Percentiles rank a stretch among this genome's conserved stretches.
Conservation (phyloP, 2,113 vertebrate genomes). For the Callipepla squamata region DNA sequence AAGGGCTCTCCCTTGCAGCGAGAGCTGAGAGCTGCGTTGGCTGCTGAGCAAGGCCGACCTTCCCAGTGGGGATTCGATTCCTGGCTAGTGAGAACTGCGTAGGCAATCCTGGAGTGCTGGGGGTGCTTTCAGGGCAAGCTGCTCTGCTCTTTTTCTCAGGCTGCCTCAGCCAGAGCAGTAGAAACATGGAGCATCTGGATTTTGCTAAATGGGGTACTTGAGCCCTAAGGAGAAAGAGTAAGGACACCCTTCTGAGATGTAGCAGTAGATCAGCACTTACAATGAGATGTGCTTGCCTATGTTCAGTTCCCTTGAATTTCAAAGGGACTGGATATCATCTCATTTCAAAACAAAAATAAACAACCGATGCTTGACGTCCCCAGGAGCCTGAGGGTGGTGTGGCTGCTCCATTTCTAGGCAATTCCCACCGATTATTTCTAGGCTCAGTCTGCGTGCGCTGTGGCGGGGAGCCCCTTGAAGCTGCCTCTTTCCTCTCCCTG, state of each 20-base stretch:
- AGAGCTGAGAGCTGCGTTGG: not conserved
- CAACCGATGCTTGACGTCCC: not conserved
- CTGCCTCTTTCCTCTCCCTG: conserved; percentile 28
- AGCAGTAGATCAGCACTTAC: not conserved
- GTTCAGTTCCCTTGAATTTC: not conserved
- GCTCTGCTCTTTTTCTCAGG: conserved; percentile 15
- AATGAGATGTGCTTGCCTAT: not conserved
- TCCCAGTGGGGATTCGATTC: not conserved
- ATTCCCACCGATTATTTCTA: not conserved
- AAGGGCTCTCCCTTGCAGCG: not conserved
- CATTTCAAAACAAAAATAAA: not conserved
- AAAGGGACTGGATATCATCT: not conserved
- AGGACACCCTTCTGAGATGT: not conserved
- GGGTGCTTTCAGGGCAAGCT: not conserved
- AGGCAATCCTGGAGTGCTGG: not conserved
- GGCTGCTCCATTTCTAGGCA: not conserved
- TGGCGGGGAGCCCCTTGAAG: not conserved
- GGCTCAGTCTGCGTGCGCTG: not conserved
- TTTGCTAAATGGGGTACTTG: not conserved
- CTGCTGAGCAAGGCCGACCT: not conserved
- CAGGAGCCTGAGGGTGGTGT: not conserved
- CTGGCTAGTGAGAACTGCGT: not conserved
- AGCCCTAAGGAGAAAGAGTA: not conserved
- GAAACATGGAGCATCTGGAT: not conserved
- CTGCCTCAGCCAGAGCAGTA: not conserved